Evolutionary conservation across 1,140 invertebrate species (phyloP), one percentile per base, ranked within the genome.

Genomic region (Coptotermes formosanus): DNA sequence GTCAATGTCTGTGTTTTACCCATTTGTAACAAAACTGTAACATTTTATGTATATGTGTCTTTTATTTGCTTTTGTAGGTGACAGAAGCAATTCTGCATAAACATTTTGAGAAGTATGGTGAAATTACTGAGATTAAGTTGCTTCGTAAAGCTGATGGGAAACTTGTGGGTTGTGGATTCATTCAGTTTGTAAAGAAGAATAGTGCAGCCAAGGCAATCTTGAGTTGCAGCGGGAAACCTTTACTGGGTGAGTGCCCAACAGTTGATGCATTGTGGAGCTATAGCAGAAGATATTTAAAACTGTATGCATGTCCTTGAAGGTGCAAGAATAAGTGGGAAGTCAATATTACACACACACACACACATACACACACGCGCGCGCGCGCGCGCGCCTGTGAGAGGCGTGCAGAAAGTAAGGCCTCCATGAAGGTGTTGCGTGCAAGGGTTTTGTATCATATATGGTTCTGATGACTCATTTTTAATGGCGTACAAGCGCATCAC

Each of bases 151-250:
- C 93, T 44, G 95, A 97, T 93, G 96, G 96, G 38, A 96, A 95
- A 90, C 90, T 95, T 19, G 93, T 96, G 45, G 97, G 97, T 16
- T 97, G 96, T 92, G 96, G 94, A 75, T 98, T 98, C 91, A 91
- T 98, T 44, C 94, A 97, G 88, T 97, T 95, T 89, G 93, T 94
- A 88, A 94, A 93, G 88, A 93, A 96, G 38, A 93, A 94, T 86
- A 94, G 95, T 92, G 96, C 96, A 25, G 94, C 95, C 25, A 96
- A 96, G 90, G 97, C 96, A 30, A 93, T 96, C 83, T 91, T 94
- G 86, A 92, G 95, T 88, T 94, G 94, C 45, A 96, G 96, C 91
- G 94, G 95, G 87, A 94, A 95, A 89, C 93, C 94, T 86, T 95
- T 96, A 88, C 90, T 95, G 87, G 94, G 94, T 95, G 92, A 90